These are phyloP conservation scores for Paedocypris micromegethes DNA, from an alignment of 2,797 vertebrate species.

Conservation along the genomic window DNA sequence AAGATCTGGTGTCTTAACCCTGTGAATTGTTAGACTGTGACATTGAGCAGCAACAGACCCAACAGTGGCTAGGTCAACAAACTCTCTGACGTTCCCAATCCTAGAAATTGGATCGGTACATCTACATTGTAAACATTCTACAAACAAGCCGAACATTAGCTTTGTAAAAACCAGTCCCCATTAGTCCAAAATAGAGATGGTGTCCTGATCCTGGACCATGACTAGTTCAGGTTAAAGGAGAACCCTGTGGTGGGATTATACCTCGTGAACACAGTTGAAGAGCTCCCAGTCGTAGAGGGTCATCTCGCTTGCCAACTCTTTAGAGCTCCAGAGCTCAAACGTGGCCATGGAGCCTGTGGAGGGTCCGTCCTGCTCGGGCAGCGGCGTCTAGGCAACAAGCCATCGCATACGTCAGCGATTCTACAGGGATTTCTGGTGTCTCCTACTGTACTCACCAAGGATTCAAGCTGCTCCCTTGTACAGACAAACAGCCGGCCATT, in stretches of 20 bases:
- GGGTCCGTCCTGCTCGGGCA: conserved; percentile 91
- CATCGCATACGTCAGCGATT: conserved; percentile 14
- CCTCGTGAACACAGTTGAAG: conserved; percentile 96
- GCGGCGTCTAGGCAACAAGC: conserved; percentile 70
- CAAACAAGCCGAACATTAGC: too few relatives aligned
- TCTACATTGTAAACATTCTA: too few relatives aligned
- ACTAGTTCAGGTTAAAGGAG: neutral
- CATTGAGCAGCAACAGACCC: too few relatives aligned
- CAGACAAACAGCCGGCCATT: conserved; percentile 93
- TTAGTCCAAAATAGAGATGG: too few relatives aligned
- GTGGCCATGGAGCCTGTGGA: conserved; percentile 79
- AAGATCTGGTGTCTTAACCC: too few relatives aligned
- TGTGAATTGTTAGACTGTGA: too few relatives aligned
- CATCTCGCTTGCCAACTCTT: conserved; percentile 93
- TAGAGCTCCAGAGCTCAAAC: conserved; percentile 97
- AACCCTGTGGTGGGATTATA: conserved; percentile 50
- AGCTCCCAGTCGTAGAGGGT: conserved; percentile 97
- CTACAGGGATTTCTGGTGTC: neutral
- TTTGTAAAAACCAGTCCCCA: too few relatives aligned
- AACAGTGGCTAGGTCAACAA: too few relatives aligned
- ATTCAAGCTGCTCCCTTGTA: conserved; percentile 85
- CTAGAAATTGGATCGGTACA: too few relatives aligned
- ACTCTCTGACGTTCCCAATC: too few relatives aligned
- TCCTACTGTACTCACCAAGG: conserved; percentile 75
- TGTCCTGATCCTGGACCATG: neutral